These are phyloP conservation scores for Mesembrinibis cayennensis DNA, from an alignment of 2,113 vertebrate species.

Conservation along the genomic window DNA sequence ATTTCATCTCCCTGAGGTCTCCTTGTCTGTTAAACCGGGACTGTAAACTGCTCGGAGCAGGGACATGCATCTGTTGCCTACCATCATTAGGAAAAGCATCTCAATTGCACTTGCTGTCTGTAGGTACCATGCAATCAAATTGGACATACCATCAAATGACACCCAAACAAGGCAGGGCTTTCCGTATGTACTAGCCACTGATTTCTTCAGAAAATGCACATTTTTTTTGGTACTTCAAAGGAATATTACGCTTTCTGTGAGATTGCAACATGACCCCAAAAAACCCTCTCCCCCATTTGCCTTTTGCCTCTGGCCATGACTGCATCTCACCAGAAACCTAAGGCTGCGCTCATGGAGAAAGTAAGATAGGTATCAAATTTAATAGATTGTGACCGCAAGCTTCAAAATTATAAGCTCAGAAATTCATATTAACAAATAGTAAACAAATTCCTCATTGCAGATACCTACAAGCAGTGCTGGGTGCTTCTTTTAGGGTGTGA, in stretches of 20 bases:
- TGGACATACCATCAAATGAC: not conserved
- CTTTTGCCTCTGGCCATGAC: not conserved
- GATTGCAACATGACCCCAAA: not conserved
- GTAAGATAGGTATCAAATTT: not conserved
- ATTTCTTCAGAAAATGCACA: not conserved
- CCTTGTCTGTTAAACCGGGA: not conserved
- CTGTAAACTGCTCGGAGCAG: not conserved
- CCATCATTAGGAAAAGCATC: not conserved
- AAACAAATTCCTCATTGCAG: not conserved
- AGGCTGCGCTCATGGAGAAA: not conserved
- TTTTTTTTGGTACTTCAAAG: not conserved
- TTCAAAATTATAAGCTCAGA: not conserved
- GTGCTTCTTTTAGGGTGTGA: not conserved
- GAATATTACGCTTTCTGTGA: not conserved
- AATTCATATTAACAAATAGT: not conserved
- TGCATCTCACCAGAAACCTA: not conserved
- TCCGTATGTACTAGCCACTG: not conserved
- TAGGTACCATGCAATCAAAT: not conserved
- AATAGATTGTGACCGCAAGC: not conserved
- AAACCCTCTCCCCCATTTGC: not conserved
- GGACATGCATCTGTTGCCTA: not conserved
- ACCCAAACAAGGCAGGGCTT: not conserved
- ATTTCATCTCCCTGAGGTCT: not conserved
- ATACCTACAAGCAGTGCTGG: not conserved
- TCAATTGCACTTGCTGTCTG: not conserved